phyloP scores from a whole-genome alignment of 2,888 invertebrate species.

The Lepidonotus clava region DNA sequence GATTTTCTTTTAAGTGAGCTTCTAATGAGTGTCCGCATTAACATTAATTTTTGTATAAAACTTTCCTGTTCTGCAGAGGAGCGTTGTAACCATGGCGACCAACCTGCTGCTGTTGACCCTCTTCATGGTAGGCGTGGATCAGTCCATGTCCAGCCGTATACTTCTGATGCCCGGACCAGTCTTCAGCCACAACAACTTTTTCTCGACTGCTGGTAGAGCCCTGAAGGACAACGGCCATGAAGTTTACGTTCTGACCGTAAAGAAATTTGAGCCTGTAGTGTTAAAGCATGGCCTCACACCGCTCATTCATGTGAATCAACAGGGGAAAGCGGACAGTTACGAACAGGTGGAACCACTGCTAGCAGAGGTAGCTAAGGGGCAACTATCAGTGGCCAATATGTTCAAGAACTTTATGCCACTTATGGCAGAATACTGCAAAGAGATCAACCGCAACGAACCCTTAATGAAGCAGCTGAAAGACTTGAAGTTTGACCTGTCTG shows the following conservation, averaged over 20 bases:
- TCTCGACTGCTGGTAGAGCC: neutral
- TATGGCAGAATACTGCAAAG: neutral
- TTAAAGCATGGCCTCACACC: neutral
- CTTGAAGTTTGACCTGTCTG: constrained; percentile 33
- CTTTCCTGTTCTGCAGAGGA: neutral
- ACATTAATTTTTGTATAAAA: neutral
- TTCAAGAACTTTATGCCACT: neutral
- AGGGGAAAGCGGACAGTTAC: neutral
- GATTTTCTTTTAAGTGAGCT: too few relatives aligned
- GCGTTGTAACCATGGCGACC: neutral
- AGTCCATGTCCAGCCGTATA: neutral
- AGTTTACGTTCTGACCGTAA: neutral
- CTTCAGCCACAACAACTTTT: neutral
- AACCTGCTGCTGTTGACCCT: neutral
- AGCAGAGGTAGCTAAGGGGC: neutral
- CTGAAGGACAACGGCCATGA: neutral
- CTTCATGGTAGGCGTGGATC: neutral
- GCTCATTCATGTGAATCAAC: neutral
- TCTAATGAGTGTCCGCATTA: too few relatives aligned
- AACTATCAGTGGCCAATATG: neutral
- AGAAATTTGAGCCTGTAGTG: neutral
- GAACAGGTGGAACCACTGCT: neutral
- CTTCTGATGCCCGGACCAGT: neutral
- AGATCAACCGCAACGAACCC: neutral
- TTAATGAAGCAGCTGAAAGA: neutral